Conservation (phyloP, 2,888 invertebrate genomes). For the Caradrina clavipalpis region DNA sequence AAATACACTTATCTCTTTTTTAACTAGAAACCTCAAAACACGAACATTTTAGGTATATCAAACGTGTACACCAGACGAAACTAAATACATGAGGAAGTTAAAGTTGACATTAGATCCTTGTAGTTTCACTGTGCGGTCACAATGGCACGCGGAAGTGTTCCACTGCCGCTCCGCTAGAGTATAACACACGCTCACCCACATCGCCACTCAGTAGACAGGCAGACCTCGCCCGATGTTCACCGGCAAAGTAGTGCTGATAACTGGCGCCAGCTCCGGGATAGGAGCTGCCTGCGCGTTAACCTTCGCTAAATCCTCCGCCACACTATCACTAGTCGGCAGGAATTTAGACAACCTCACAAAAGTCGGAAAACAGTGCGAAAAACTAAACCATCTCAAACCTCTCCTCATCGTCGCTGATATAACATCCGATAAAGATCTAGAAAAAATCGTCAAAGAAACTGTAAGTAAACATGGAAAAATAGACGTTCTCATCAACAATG, state of each 20-base stretch:
- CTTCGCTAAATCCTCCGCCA: constrained; percentile 78
- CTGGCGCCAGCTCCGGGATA: constrained; percentile 85
- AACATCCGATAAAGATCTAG: constrained; percentile 73
- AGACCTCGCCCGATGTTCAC: constrained; percentile 74
- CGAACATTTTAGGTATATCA: not conserved
- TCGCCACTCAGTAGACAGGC: constrained; percentile 63
- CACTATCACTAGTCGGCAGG: constrained; percentile 77
- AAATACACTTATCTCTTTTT: not conserved
- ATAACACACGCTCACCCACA: constrained; percentile 56
- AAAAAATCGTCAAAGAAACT: constrained; percentile 76
- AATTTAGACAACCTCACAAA: constrained; percentile 77
- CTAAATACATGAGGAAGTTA: constrained; percentile 64
- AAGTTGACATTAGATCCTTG: constrained; percentile 55
- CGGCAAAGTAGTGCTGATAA: constrained; percentile 82
- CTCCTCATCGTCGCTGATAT: constrained; percentile 79
- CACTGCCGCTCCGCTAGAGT: constrained; percentile 48
- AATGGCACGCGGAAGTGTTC: constrained; percentile 67
- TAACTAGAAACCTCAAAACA: not conserved
- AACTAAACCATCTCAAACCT: constrained; percentile 72
- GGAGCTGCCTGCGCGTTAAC: constrained; percentile 79
- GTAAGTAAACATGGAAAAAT: constrained; percentile 74
- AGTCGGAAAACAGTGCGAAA: constrained; percentile 75
- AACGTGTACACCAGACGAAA: constrained; percentile 58
- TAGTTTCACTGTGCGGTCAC: constrained; percentile 67
- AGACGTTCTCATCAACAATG: constrained; percentile 82